A percentile compares a stretch with the other conserved stretches of the same genome.
These are phyloP conservation scores for Plumapathes pennacea DNA, from an alignment of 92 coral and sea anemone genomes.

Conservation along the genomic window DNA sequence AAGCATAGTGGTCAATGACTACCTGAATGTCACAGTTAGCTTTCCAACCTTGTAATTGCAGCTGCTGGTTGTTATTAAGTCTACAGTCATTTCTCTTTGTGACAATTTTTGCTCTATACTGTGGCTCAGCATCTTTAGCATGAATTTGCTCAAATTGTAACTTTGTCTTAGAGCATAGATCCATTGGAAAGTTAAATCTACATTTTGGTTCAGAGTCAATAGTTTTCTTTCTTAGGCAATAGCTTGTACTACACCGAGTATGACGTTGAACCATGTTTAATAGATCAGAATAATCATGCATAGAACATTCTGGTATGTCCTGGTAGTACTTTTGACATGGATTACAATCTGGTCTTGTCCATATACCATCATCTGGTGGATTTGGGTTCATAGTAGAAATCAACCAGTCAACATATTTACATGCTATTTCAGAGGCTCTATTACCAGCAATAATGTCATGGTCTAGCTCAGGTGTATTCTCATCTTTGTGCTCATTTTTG, in stretches of 20 bases:
- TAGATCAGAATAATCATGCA: slow-evolving; percentile 61
- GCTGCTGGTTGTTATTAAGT: slow-evolving; percentile 67
- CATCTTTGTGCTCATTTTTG: slow-evolving; percentile 56
- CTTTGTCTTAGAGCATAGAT: slow-evolving; percentile 55
- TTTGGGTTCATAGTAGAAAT: slow-evolving; percentile 70
- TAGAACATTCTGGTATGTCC: slow-evolving; percentile 61
- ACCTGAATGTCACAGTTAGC: slow-evolving; percentile 82
- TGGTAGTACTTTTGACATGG: slow-evolving; percentile 64
- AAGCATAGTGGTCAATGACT: slow-evolving; percentile 70
- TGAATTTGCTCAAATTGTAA: slow-evolving; percentile 61
- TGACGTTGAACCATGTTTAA: slow-evolving; percentile 77
- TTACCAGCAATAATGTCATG: slow-evolving; percentile 65
- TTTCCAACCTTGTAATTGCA: slow-evolving; percentile 74
- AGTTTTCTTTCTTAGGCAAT: slow-evolving; percentile 60
- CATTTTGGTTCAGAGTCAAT: slow-evolving; percentile 64
- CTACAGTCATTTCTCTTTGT: slow-evolving; percentile 68
- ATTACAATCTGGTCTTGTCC: slow-evolving; percentile 58
- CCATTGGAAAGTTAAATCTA: slow-evolving; percentile 71
- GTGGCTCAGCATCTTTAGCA: slow-evolving; percentile 47
- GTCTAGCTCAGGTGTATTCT: slow-evolving; percentile 42
- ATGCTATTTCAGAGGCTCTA: slow-evolving; percentile 56
- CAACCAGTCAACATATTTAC: slow-evolving; percentile 80
- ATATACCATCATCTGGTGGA: slow-evolving; percentile 60
- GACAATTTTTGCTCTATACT: slow-evolving; percentile 68
- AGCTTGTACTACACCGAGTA: slow-evolving; percentile 72